Base-by-base conservation (phyloP, 35 echinoderm and acorn worm genomes). In the Apostichopus japonicus region DNA sequence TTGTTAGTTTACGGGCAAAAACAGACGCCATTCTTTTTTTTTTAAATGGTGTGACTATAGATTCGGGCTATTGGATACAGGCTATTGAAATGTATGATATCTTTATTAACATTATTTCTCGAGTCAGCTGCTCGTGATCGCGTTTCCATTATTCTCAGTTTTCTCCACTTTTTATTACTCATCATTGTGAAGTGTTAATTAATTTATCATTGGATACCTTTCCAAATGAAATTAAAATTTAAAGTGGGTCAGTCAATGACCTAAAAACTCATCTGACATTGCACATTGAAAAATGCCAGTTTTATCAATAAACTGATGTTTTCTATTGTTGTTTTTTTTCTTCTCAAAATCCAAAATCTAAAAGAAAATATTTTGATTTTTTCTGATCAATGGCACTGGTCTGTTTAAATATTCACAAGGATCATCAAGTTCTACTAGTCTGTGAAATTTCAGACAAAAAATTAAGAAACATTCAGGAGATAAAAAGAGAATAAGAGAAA, bases 161-260 rank as follows among this genome's bases (percentile, higher is more conserved):
- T 65, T 19, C 19, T 67, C 33, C 33, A 44, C 11, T 11, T 67
- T 67, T 67, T 19, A 67, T 67, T 67, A 15, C 63, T 67, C 63
- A 67, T 67, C 11, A 19, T 67, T 10, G 9, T 33, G 51, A 55
- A 83, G 79, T 83, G 51, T 83, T 83, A 83, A 83, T 83, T 83
- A 83, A 83, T 17, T 83, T 54, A 19, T 19, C 44, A 83, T 19
- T 55, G 44, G 79, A 83, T 83, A 83, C 6, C 79, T 4, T 16
- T 83, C 33, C 15, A 81, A 15, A 33, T 55, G 2, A 55, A 33
- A 54, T 33, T 33, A 55, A 19, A 11, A 16, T 83, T 44, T 67
- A 5, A 83, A 83, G 79, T 83, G 54, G 79, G 79, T 83, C 79
- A 83, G 6, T 83, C 25, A 83, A 83, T 54, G 79, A 83, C 79